Base-by-base conservation (phyloP, 1,140 invertebrate species). In the Drosophila mayri region DNA sequence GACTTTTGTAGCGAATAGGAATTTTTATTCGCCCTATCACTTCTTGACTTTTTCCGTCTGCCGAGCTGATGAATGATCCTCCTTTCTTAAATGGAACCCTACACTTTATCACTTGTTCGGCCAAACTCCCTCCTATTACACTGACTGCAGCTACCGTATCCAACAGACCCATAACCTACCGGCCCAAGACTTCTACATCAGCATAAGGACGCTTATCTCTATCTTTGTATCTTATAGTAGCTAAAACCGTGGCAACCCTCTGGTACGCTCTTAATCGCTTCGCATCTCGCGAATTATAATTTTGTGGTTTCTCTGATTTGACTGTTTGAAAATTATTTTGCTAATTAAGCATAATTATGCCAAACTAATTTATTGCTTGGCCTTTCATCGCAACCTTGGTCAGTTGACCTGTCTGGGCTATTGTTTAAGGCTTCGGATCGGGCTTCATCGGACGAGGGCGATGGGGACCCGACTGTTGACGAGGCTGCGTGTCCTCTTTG, bases 121-220 rank as follows among this genome's bases (percentile, higher is more conserved):
- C 43, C 30, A 61, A 49, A 1, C 20, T 35, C 3, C 30, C 43
- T 4, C 43, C 58, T 6, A 61, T 25, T n/a, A 49, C 30, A 10
- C 43, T 61, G 6, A 61, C 25, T 12, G 58, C 20, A 11, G 58
- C 58, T 16, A 20, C 30, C 20, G 30, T 49, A 22, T 49, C 28
- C 30, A 61, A 35, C 10, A 49, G 44, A 1, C 43, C 41, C 10
- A 46, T 47, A 7, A 47, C 14, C 44, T 22, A 4, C 7, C 58
- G 28, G 12, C 20, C 30, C 10, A 49, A 47, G 16, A 61, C 10
- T 10, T 22, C 5, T 4, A 49, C 30, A 0, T 61, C 43, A 9
- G 20, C 58, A 49, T 61, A 61, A 8, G 58, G 58, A 1, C 58
- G 43, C 20, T 40, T 49, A 25, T 61, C 30, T 22, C 6, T 20